Evolutionary conservation across 1,140 invertebrate species (phyloP).

Genomic region (Lamellibrachia luymesi): DNA sequence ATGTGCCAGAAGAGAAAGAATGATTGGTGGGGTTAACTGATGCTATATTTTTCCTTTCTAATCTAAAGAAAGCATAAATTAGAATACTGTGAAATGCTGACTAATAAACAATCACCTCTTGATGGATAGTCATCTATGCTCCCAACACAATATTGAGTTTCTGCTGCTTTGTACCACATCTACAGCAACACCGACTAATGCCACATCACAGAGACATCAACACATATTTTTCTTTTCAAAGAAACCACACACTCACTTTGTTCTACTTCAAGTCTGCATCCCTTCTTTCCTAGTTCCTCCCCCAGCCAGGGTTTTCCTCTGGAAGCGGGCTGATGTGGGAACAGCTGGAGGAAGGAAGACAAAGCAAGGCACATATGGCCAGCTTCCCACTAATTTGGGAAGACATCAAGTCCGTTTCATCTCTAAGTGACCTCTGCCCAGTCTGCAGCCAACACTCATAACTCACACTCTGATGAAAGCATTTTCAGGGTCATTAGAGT

Average conservation of each 20-base stretch:
- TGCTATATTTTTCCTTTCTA: neutral
- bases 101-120: neutral
- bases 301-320: neutral
- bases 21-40: neutral
- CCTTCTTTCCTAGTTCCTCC: neutral
- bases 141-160: neutral
- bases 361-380: neutral
- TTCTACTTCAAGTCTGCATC: neutral
- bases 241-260: neutral
- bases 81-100: neutral
- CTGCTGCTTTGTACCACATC: neutral
- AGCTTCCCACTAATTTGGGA: neutral
- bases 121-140: neutral
- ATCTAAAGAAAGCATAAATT: neutral
- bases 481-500: neutral
- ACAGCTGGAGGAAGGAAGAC: neutral
- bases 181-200: neutral
- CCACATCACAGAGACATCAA: neutral
- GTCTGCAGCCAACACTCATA: neutral
- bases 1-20: neutral
- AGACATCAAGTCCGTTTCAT: neutral
- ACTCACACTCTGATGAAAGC: neutral
- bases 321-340: neutral
- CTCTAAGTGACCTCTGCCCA: neutral
- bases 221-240: neutral